phyloP scores from a whole-genome alignment of 53 echinoderm and acorn worm species.

The Henricia sp. region DNA sequence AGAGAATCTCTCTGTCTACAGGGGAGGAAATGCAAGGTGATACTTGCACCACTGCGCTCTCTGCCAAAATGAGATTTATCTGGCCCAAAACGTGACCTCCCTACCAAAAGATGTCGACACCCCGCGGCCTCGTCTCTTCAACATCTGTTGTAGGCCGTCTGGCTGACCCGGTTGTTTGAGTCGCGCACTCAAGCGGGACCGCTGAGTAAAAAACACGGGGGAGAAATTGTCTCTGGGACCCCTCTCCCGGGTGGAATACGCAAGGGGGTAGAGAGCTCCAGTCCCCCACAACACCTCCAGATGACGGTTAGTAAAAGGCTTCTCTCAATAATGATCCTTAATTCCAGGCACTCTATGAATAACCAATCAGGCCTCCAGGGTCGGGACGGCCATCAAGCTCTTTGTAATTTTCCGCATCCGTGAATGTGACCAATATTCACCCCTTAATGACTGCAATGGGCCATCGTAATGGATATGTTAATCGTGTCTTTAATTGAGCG shows the following conservation, averaged over 20 bases:
- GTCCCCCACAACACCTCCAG: constrained; percentile 44
- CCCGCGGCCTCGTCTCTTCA: not conserved
- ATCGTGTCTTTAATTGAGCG: constrained; percentile 21
- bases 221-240: not conserved
- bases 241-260: not conserved
- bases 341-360: constrained; percentile 46
- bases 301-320: constrained; percentile 9
- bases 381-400: constrained; percentile 32
- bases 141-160: constrained; percentile 53
- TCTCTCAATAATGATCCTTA: constrained; percentile 37
- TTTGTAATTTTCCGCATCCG: constrained; percentile 53
- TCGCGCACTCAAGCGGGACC: constrained; percentile 28
- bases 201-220: constrained; percentile 13
- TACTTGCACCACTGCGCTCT: constrained; percentile 37
- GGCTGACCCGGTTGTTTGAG: constrained; percentile 14
- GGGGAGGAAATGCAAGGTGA: constrained; percentile 38
- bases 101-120: constrained; percentile 37
- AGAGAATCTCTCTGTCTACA: constrained; percentile 8
- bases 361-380: constrained; percentile 26
- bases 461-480: constrained; percentile 38
- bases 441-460: not conserved
- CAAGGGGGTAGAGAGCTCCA: not conserved
- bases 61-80: constrained; percentile 47
- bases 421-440: constrained; percentile 30
- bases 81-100: constrained; percentile 40